A percentile compares a stretch with the other conserved stretches of the same genome.
Conservation (phyloP, 2,113 vertebrate genomes). For the Gymnorhina tibicen region DNA sequence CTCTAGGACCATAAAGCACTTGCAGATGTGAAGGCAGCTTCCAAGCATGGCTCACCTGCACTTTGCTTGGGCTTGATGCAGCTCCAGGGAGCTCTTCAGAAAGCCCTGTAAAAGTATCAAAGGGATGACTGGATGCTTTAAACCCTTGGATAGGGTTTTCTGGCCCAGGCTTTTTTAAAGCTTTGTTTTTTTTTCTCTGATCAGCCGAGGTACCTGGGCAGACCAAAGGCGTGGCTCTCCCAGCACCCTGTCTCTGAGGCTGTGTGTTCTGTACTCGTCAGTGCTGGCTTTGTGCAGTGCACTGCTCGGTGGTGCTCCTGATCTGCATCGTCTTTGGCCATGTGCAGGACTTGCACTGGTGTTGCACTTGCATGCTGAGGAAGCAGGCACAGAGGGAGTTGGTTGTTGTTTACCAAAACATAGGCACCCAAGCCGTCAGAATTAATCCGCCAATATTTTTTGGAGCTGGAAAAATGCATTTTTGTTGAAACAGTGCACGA, state of each 20-base stretch:
- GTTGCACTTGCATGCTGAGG: neutral
- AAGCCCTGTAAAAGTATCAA: neutral
- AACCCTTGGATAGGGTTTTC: neutral
- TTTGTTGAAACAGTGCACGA: neutral
- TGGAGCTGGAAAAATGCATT: neutral
- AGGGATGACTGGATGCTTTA: neutral
- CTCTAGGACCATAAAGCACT: neutral
- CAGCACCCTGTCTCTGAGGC: neutral
- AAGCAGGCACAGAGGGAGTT: accelerated
- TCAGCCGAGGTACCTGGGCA: neutral
- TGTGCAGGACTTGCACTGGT: neutral
- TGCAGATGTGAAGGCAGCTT: constrained; percentile 7
- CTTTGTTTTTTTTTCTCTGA: neutral
- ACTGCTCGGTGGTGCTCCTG: neutral
- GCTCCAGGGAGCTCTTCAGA: neutral
- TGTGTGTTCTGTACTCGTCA: neutral
- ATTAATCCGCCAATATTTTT: neutral
- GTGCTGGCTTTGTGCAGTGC: neutral
- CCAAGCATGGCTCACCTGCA: neutral
- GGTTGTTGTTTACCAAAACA: neutral
- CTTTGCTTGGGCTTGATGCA: neutral
- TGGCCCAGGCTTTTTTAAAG: neutral
- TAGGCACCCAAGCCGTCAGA: neutral
- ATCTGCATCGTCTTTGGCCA: neutral
- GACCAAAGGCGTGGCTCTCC: neutral